These are phyloP conservation scores for Thymallus thymallus DNA, from an alignment of 2,113 vertebrate species.

Conservation along the genomic window DNA sequence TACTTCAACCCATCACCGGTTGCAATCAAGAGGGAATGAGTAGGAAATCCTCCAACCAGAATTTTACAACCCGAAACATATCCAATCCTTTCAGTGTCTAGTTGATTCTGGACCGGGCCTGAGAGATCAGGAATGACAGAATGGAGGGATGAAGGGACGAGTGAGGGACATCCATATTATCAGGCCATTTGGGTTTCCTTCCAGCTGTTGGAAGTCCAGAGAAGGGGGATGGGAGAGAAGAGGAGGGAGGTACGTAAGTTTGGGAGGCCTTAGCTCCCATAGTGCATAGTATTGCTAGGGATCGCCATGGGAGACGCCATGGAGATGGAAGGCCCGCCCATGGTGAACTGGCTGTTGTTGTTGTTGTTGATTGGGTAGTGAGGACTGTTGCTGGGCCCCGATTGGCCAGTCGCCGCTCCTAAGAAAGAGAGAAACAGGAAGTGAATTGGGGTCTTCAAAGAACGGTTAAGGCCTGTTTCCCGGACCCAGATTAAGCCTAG, in stretches of 20 bases:
- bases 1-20: no score
- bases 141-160: background rate
- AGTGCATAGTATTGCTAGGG: slow-evolving; percentile 94
- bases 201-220: background rate
- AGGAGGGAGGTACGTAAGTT: background rate
- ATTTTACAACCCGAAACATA: no score
- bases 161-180: background rate
- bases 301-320: slow-evolving; percentile 95
- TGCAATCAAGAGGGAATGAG: no score
- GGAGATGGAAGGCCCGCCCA: slow-evolving; percentile 91
- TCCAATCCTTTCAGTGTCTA: no score
- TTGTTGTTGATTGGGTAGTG: slow-evolving; percentile 83
- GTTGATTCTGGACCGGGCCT: background rate
- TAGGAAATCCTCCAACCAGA: background rate
- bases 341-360: slow-evolving; percentile 87
- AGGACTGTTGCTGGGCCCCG: slow-evolving; percentile 74
- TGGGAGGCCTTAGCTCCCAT: slow-evolving; percentile 80
- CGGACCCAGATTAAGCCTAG: no score
- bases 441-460: background rate
- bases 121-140: background rate
- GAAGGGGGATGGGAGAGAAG: background rate
- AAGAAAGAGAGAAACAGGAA: slow-evolving; percentile 24
- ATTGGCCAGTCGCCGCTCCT: slow-evolving; percentile 79
- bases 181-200: background rate
- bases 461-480: no score